Percentiles rank a stretch among this genome's conserved stretches.
Conservation (phyloP, 2,113 vertebrate species). For the Formicarius rufipectus region DNA sequence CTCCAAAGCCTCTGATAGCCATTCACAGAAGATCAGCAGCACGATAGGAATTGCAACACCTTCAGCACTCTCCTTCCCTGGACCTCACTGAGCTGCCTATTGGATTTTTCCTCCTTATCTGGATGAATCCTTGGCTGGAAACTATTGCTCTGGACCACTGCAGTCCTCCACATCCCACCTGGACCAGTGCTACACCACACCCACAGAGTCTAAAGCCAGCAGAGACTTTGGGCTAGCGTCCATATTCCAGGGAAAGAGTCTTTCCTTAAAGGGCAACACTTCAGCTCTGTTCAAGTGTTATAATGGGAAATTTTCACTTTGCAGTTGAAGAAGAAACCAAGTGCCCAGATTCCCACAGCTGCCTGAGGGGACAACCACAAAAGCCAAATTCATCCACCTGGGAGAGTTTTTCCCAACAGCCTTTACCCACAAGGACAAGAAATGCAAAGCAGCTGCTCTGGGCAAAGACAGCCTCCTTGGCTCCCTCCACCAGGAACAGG, state of each 20-base stretch:
- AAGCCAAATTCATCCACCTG: neutral
- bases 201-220: neutral
- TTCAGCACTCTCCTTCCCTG: neutral
- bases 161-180: neutral
- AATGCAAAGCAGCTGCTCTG: neutral
- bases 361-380: neutral
- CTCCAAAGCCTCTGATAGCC: neutral
- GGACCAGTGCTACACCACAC: neutral
- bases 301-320: neutral
- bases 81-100: neutral
- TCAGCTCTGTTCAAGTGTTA: neutral
- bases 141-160: neutral
- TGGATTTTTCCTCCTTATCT: neutral
- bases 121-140: neutral
- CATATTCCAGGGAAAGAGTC: neutral
- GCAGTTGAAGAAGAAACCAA: neutral
- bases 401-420: neutral
- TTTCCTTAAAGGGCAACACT: neutral
- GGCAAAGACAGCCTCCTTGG: neutral
- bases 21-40: fast-evolving
- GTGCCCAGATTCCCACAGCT: neutral
- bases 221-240: neutral
- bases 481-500: neutral
- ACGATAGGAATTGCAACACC: neutral
- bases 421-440: fast-evolving